Percentiles rank a stretch among this genome's conserved stretches.
Evolutionary conservation across 2,888 invertebrate genomes (phyloP).

Genomic region (Drosophila koepferae): DNA sequence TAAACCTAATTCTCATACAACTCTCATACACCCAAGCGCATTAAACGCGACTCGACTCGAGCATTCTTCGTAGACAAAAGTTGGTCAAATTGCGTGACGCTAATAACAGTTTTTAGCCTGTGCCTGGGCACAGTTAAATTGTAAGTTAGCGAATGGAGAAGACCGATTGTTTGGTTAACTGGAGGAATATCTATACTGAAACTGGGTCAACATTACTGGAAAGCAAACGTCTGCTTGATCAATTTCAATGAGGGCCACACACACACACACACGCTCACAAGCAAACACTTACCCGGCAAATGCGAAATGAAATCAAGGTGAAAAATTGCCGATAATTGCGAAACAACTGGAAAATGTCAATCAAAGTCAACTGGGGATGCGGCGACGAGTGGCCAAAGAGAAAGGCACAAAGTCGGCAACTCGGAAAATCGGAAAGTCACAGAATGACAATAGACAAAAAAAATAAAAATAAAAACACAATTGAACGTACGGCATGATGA

Average conservation of each 20-base stretch:
- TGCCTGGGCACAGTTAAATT: slow-evolving; percentile 30
- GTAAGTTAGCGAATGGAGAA: neutral
- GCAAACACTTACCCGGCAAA: slow-evolving; percentile 16
- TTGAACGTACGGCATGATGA: slow-evolving; percentile 1
- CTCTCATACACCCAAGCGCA: slow-evolving; percentile 4
- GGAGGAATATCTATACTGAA: slow-evolving; percentile 11
- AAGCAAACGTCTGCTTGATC: slow-evolving; percentile 42
- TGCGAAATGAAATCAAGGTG: slow-evolving; percentile 55
- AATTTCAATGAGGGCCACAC: slow-evolving; percentile 51
- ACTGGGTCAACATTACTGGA: slow-evolving; percentile 55
- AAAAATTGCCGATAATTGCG: slow-evolving; percentile 67
- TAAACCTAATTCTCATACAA: slow-evolving; percentile 15
- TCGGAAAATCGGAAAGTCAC: slow-evolving; percentile 20
- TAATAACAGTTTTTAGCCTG: slow-evolving; percentile 42
- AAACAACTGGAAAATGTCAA: slow-evolving; percentile 73
- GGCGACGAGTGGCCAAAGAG: slow-evolving; percentile 72
- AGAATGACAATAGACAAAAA: slow-evolving; percentile 47
- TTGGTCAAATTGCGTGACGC: slow-evolving; percentile 51
- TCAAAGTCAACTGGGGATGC: slow-evolving; percentile 70
- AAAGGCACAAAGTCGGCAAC: slow-evolving; percentile 54
- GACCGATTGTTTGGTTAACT: neutral
- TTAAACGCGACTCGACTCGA: neutral
- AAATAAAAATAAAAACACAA: slow-evolving; percentile 15
- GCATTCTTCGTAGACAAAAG: slow-evolving; percentile 18
- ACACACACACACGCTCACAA: slow-evolving; percentile 13